Conservation (phyloP, 2,888 invertebrate genomes). For the Arctia plantaginis region DNA sequence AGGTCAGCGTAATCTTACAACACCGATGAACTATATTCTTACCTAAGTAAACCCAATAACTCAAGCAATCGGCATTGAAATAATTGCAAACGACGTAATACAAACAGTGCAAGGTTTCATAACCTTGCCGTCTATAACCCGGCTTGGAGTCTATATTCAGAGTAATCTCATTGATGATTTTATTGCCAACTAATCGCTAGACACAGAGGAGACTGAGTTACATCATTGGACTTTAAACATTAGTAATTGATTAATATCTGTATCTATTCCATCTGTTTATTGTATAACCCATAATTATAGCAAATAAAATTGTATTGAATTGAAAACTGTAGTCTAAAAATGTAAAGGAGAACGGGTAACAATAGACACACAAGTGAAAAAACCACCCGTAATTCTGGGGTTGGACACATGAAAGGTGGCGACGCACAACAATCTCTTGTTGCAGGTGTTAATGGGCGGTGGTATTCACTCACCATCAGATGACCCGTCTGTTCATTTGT, state of each 20-base stretch:
- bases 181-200: background rate
- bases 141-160: background rate
- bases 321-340: background rate
- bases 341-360: too few species aligned
- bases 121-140: background rate
- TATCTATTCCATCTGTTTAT: too few species aligned
- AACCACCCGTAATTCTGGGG: background rate
- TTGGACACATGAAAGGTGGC: too few species aligned
- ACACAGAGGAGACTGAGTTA: conserved; percentile 6
- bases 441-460: too few species aligned
- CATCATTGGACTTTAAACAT: background rate
- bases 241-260: background rate
- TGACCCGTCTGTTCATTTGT: too few species aligned
- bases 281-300: too few species aligned
- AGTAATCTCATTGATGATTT: background rate
- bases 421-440: too few species aligned
- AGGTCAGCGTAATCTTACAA: background rate
- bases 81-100: background rate
- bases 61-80: background rate
- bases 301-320: too few species aligned
- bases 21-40: background rate
- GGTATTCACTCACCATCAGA: too few species aligned
- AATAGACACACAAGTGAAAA: background rate
- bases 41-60: background rate
- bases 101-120: background rate